These are phyloP conservation scores for Hystrix brachyura DNA, from an alignment of 2,113 vertebrate genomes.

Conservation along the genomic window DNA sequence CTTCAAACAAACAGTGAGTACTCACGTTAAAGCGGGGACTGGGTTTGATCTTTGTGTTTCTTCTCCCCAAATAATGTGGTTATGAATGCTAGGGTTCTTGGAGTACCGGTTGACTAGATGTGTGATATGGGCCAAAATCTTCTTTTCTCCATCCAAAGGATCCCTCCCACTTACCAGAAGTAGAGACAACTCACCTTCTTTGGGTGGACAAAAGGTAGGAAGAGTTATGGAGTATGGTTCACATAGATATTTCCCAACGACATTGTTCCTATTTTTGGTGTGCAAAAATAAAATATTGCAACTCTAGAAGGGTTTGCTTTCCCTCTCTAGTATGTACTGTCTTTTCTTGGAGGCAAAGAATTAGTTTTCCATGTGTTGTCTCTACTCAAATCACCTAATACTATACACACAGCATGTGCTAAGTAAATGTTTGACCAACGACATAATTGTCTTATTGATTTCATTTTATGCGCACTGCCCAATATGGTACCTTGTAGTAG, in stretches of 20 bases:
- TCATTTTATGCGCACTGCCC: background rate
- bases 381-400: background rate
- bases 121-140: background rate
- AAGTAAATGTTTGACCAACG: conserved; percentile 13
- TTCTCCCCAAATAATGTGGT: conserved; percentile 12
- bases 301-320: background rate
- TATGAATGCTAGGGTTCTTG: background rate
- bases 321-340: background rate
- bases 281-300: background rate
- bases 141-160: conserved; percentile 1
- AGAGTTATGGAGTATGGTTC: background rate
- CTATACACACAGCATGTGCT: background rate
- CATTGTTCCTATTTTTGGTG: background rate
- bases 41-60: conserved; percentile 29
- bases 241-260: background rate
- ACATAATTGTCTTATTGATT: background rate
- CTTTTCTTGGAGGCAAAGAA: background rate
- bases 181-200: background rate
- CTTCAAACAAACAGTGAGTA: conserved; percentile 2
- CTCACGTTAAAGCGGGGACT: conserved; percentile 4
- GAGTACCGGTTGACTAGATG: background rate
- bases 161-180: background rate
- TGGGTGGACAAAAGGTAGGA: background rate
- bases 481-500: background rate
- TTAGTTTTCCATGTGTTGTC: background rate